phyloP scores from a whole-genome alignment of 2,113 vertebrate genomes.

The Lycocorax pyrrhopterus region DNA sequence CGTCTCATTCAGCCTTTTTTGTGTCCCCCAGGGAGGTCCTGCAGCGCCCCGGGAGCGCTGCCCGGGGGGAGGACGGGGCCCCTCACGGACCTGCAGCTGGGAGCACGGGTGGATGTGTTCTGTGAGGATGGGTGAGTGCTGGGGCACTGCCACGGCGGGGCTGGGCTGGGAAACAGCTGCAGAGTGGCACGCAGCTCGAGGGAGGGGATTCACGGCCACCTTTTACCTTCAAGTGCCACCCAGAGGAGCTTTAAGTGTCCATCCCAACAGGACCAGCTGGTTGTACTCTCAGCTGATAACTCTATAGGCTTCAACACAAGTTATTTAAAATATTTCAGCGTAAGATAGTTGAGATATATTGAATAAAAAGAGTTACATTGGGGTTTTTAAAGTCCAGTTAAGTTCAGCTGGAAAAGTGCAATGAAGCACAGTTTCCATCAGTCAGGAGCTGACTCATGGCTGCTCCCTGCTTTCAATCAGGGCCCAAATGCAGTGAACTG shows the following conservation, averaged over 20 bases:
- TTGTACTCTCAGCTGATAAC: accelerated
- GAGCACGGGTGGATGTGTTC: slow-evolving; percentile 25
- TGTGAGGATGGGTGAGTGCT: slow-evolving; percentile 63
- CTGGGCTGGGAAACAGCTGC: background rate
- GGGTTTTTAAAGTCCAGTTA: background rate
- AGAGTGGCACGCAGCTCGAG: background rate
- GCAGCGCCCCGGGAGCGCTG: slow-evolving; percentile 1
- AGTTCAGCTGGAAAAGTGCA: background rate
- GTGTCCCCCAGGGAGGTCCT: slow-evolving; percentile 52
- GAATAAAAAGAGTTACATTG: background rate
- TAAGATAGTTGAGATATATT: accelerated
- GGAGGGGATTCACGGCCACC: background rate
- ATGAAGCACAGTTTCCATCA: background rate
- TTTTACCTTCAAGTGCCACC: background rate
- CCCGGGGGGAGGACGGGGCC: background rate
- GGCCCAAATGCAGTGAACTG: accelerated
- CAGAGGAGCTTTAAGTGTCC: background rate
- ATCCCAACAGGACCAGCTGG: background rate
- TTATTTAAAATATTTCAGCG: background rate
- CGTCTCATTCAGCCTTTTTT: accelerated
- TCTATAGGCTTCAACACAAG: background rate
- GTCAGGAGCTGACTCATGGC: background rate
- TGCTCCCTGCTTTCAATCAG: background rate
- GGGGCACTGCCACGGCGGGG: background rate
- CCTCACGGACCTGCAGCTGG: background rate